Percentiles rank a stretch among this genome's conserved stretches.
Conservation (phyloP, 1,140 invertebrate species). For the Helicoverpa zea region DNA sequence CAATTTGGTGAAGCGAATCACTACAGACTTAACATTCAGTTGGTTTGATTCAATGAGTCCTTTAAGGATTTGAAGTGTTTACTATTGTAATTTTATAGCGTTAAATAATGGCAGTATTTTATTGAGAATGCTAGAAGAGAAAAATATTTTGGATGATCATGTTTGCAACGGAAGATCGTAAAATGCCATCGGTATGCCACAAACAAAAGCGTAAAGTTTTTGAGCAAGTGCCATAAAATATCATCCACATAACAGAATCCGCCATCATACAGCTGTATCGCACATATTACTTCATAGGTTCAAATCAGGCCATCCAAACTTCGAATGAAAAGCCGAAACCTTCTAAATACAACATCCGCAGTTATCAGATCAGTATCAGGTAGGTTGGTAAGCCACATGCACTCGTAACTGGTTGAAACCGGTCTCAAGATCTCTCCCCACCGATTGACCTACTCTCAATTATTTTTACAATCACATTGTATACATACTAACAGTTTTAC, state of each 20-base stretch:
- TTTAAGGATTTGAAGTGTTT: neutral
- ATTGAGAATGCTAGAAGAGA: too few relatives aligned
- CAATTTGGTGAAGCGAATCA: conserved; percentile 43
- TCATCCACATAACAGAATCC: too few relatives aligned
- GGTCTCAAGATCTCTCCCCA: conserved; percentile 34
- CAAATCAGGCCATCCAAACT: neutral
- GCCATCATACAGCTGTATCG: too few relatives aligned
- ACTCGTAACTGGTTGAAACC: conserved; percentile 34
- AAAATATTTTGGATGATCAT: too few relatives aligned
- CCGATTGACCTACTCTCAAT: conserved; percentile 43
- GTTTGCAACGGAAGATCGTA: too few relatives aligned
- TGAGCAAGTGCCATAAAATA: too few relatives aligned
- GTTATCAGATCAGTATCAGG: conserved; percentile 12
- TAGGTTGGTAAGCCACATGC: conserved; percentile 14
- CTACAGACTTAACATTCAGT: conserved; percentile 9
- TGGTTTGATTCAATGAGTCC: neutral
- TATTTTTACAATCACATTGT: conserved; percentile 47
- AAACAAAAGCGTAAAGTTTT: too few relatives aligned
- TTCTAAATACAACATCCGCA: conserved; percentile 4
- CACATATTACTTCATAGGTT: neutral
- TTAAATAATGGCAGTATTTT: too few relatives aligned
- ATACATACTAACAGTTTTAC: neutral
- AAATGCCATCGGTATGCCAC: too few relatives aligned
- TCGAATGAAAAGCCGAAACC: neutral
- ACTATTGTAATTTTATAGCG: neutral